A percentile compares a stretch with the other conserved stretches of the same genome.
phyloP scores from a whole-genome alignment of 2,888 invertebrate species.

The Cylindroiulus punctatus region DNA sequence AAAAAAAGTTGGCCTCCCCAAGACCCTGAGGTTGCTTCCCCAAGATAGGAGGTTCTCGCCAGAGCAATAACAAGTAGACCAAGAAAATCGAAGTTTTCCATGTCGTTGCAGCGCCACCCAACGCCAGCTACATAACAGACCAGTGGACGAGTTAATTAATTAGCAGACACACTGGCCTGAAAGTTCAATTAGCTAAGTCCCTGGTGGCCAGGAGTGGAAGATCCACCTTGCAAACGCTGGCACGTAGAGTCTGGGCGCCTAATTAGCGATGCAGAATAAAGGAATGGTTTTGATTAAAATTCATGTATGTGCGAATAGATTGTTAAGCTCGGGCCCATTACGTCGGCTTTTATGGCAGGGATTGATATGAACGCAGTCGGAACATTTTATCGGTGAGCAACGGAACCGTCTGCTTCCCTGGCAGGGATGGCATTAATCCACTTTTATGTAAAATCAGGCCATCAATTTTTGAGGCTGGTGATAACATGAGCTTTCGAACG shows the following conservation, averaged over 20 bases:
- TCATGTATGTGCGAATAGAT: conserved; percentile 18
- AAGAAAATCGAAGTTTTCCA: not conserved
- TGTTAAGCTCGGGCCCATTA: not conserved
- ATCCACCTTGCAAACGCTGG: not conserved
- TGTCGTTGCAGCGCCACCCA: not conserved
- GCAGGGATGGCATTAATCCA: not conserved
- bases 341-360: not conserved
- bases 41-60: not conserved
- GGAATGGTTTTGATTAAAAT: conserved; percentile 14
- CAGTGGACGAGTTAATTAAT: not conserved
- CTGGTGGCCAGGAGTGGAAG: not conserved
- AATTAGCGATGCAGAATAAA: conserved; percentile 19
- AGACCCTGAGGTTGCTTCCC: too few species aligned
- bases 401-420: not conserved
- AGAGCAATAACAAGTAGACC: too few species aligned
- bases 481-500: too few species aligned
- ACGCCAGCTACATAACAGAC: not conserved
- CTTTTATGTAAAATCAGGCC: conserved; percentile 5
- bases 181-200: not conserved
- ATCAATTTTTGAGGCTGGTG: conserved; percentile 7
- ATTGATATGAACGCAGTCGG: conserved; percentile 4
- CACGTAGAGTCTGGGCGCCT: not conserved
- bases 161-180: not conserved
- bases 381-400: not conserved
- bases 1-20: too few species aligned